A percentile compares a stretch with the other conserved stretches of the same genome.
Evolutionary conservation across 2,113 vertebrate species (phyloP).

Genomic region (Eudyptes chrysolophus): DNA sequence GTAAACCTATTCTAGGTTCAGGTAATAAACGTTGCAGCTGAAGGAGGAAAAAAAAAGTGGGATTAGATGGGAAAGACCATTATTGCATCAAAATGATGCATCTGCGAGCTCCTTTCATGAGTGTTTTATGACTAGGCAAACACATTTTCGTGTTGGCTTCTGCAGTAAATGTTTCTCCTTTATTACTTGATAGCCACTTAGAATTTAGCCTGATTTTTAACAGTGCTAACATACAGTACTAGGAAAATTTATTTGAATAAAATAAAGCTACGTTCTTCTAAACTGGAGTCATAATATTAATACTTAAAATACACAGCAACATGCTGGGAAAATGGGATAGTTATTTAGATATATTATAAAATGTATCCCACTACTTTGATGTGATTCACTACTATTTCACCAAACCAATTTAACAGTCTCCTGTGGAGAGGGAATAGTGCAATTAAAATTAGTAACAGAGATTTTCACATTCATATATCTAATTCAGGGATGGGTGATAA

Average conservation of each 20-base stretch:
- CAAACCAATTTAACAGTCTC: constrained; percentile 82
- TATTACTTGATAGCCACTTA: constrained; percentile 82
- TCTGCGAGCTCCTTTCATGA: constrained; percentile 74
- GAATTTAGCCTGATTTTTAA: constrained; percentile 81
- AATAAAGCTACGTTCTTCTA: constrained; percentile 79
- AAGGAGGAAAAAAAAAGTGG: constrained; percentile 59
- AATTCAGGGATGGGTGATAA: constrained; percentile 79
- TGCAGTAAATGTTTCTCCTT: constrained; percentile 78
- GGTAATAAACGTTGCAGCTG: constrained; percentile 72
- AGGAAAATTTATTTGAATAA: constrained; percentile 81
- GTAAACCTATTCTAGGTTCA: constrained; percentile 52
- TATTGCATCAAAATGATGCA: constrained; percentile 79
- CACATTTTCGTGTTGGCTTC: constrained; percentile 74
- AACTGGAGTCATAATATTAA: constrained; percentile 82
- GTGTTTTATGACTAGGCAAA: constrained; percentile 78
- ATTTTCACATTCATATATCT: constrained; percentile 81
- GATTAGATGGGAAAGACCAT: constrained; percentile 78
- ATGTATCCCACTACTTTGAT: constrained; percentile 80
- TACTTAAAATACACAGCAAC: constrained; percentile 82
- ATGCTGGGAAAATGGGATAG: constrained; percentile 85
- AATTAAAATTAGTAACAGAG: constrained; percentile 87
- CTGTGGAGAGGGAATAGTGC: constrained; percentile 81
- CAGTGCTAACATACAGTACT: constrained; percentile 73
- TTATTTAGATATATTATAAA: constrained; percentile 88
- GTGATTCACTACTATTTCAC: constrained; percentile 83